Base-by-base conservation (phyloP, 2,113 vertebrate genomes). In the Corythornis cristatus region DNA sequence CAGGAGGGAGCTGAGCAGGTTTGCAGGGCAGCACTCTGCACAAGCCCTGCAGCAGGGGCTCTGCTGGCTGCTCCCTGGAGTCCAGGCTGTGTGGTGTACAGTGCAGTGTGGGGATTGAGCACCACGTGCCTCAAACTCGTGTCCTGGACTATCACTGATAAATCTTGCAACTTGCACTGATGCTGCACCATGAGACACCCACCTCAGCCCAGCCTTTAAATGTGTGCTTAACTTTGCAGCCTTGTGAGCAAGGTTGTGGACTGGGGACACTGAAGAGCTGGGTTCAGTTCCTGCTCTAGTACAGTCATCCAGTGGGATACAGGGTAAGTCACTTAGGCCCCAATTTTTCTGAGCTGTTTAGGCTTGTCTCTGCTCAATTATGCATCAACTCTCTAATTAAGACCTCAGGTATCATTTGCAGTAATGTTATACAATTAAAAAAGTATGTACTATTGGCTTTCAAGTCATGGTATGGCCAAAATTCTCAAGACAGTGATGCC, bases 241-340 rank as follows among this genome's bases (percentile, higher is more conserved):
- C 96, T 96, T 95, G 90, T 93, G 93, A 81, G 92, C 65, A 95
- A 96, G 95, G 93, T 96, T 96, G 95, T 96, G 90, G 95, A 92
- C 86, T 96, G 95, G 92, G 90, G 90, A 94, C 88, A 91, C 92
- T 93, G 96, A 95, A 95, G 90, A 96, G 90, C 83, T 96, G 93
- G 86, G 86, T 94, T 96, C 92, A 95, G 95, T 93, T 96, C 80
- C 92, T 95, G 93, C 93, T 96, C 90, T 96, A 94, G 66, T 94
- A 23, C 80, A 95, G 73, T 95, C 96, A 88, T 93, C 95, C 92
- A 82, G 93, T 93, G 90, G 88, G 86, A 96, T 72, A 84, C 86
- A 84, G 95, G 93, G 93, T 93, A 96, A 95, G 93, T 94, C 86
- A 93, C 42, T 83, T 96, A 96, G 95, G 93, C 88, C 92, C 83